Percentiles rank a stretch among this genome's conserved stretches.
Evolutionary conservation across 2,888 invertebrate species (phyloP).

Genomic region (Boloria euphrosyne): DNA sequence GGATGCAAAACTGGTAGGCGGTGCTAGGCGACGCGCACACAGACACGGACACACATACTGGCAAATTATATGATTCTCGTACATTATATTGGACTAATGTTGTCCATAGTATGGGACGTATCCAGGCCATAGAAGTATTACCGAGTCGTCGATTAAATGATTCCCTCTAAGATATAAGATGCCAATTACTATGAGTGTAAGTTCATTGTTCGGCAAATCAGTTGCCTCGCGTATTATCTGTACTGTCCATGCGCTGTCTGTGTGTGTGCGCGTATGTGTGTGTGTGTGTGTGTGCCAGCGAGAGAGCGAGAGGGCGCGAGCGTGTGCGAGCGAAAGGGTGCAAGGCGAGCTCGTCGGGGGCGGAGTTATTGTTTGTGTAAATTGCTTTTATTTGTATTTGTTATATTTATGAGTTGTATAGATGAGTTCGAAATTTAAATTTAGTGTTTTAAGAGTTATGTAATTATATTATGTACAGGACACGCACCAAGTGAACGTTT

Average conservation of each 20-base stretch:
- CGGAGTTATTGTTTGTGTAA: slow-evolving; percentile 65
- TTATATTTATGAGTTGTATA: slow-evolving; percentile 72
- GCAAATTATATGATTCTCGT: background rate
- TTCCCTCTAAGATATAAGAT: no score
- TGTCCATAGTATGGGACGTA: no score
- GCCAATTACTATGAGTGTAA: no score
- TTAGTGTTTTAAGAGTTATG: slow-evolving; percentile 59
- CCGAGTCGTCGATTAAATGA: no score
- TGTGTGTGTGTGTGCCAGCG: slow-evolving; percentile 3
- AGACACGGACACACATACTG: slow-evolving; percentile 22
- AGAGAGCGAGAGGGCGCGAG: slow-evolving; percentile 4
- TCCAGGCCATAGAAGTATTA: no score
- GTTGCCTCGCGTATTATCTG: background rate
- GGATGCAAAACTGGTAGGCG: slow-evolving; percentile 58
- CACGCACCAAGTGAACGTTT: slow-evolving; percentile 43
- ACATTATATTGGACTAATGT: no score
- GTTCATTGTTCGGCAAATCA: no score
- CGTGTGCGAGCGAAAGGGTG: background rate
- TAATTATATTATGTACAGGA: slow-evolving; percentile 43
- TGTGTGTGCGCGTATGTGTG: background rate
- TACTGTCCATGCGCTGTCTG: background rate
- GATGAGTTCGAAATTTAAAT: slow-evolving; percentile 54
- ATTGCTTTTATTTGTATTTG: slow-evolving; percentile 65
- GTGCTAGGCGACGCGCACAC: slow-evolving; percentile 54
- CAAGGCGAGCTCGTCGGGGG: slow-evolving; percentile 35